Evolutionary conservation across 2,797 vertebrate genomes (phyloP).

Genomic region (Chloroceryle inda): DNA sequence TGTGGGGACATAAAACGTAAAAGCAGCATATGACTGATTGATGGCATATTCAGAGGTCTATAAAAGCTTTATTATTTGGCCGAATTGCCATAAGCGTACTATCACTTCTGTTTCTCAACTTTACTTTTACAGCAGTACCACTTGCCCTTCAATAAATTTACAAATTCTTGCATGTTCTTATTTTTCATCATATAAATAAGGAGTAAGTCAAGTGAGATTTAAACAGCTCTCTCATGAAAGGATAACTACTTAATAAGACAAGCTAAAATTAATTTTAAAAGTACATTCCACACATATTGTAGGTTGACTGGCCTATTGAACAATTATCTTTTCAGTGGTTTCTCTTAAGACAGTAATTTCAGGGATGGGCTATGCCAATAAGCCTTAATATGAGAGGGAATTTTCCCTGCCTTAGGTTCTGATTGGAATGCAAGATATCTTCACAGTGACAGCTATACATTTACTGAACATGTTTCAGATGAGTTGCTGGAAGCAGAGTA

Average conservation of each 20-base stretch:
- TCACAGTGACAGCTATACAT: slow-evolving; percentile 61
- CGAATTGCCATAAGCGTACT: not conserved
- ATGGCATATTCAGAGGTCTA: not conserved
- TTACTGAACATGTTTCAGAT: slow-evolving; percentile 66
- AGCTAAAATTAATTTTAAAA: slow-evolving; percentile 72
- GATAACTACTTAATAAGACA: slow-evolving; percentile 71
- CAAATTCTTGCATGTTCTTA: slow-evolving; percentile 48
- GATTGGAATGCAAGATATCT: slow-evolving; percentile 74
- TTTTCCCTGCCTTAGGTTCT: slow-evolving; percentile 75
- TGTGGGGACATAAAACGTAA: not conserved
- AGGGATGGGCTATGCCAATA: slow-evolving; percentile 62
- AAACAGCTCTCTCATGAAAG: slow-evolving; percentile 52
- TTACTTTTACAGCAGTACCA: not conserved
- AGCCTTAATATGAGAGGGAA: slow-evolving; percentile 70
- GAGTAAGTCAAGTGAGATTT: slow-evolving; percentile 58
- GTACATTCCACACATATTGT: slow-evolving; percentile 75
- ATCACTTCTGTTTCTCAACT: not conserved
- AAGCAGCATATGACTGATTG: not conserved
- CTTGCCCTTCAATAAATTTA: slow-evolving; percentile 52
- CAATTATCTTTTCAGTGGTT: slow-evolving; percentile 76
- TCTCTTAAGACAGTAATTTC: slow-evolving; percentile 75
- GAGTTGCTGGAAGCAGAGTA: slow-evolving; percentile 34
- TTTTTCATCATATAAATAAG: slow-evolving; percentile 59
- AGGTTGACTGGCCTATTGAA: slow-evolving; percentile 65
- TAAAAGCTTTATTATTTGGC: not conserved